These are phyloP conservation scores for Eulemur mongoz DNA, from an alignment of 2,797 vertebrate genomes.

Conservation along the genomic window DNA sequence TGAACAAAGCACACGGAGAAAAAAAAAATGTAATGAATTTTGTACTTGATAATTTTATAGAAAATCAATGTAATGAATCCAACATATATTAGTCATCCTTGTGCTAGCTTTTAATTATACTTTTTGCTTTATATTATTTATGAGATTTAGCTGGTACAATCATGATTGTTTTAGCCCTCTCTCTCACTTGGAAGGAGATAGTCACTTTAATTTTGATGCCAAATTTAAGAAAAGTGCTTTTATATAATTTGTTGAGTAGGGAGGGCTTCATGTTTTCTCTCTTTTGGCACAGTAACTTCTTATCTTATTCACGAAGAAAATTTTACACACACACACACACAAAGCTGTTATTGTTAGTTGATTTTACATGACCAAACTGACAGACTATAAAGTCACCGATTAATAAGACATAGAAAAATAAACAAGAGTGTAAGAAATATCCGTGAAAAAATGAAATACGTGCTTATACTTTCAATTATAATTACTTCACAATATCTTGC, in stretches of 20 bases:
- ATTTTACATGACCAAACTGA: not conserved
- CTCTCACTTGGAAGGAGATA: not conserved
- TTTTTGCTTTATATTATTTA: not conserved
- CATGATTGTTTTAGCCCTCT: not conserved
- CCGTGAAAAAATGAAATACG: not conserved
- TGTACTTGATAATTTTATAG: not conserved
- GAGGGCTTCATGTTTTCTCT: not conserved
- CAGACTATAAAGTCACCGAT: not conserved
- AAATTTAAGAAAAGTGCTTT: not conserved
- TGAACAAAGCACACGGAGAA: not conserved
- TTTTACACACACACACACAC: not conserved
- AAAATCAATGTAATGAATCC: not conserved
- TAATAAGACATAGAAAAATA: not conserved
- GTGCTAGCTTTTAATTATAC: not conserved
- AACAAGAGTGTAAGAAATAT: not conserved
- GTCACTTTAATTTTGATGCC: not conserved
- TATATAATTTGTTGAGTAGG: not conserved
- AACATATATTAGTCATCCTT: not conserved
- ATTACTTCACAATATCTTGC: not conserved
- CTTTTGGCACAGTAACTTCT: not conserved
- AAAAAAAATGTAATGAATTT: not conserved
- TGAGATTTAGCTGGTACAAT: not conserved
- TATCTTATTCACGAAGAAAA: not conserved
- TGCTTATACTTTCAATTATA: not conserved
- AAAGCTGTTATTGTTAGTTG: not conserved